Base-by-base conservation (phyloP, 2,888 invertebrate genomes). In the Agrotis segetum region DNA sequence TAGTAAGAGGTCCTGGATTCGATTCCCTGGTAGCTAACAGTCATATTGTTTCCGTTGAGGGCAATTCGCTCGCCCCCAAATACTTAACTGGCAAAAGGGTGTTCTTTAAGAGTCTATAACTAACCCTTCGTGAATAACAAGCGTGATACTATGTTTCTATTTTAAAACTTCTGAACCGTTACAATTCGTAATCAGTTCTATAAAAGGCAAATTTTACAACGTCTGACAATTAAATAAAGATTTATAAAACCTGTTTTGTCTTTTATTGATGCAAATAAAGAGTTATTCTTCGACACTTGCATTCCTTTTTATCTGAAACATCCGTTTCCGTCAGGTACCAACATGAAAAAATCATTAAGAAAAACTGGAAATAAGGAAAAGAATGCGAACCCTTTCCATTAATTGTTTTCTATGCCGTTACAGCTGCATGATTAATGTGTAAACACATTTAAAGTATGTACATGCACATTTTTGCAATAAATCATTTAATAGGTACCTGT, bases 251-350 rank as follows among this genome's bases (percentile, higher is more conserved):
- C n/a, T 0, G 75, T 65, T 74, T 56, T 60, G 52, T 63, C 64
- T 66, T 77, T 74, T 78, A 78, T 69, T 74, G 76, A 65, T 40
- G 17, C 47, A 16, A 19, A 9, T 63, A 67, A 53, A 79, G 52
- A 65, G 50, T 46, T 16, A 46, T 53, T 53, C 64, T 53, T 40
- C 34, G 24, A 40, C 13, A 14, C 11, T 53, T 58, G 6, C n/a
- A 55, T 44, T 55, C 40, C 59, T 55, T 63, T 62, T 75, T 78
- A 78, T 75, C 65, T 21, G 46, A 34, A 50, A 66, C 69, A 80
- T 78, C 77, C 77, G 76, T 80, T 78, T 78, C 76, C 75, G 56
- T 68, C 75, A 44, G 46, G 21, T 11, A 63, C 24, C 40, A 40
- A 40, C 40, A 40, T 40, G 40, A 40, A 50, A 65, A 60, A 55